Conservation (phyloP, 2,113 vertebrate species). For the Thalassoma bifasciatum region DNA sequence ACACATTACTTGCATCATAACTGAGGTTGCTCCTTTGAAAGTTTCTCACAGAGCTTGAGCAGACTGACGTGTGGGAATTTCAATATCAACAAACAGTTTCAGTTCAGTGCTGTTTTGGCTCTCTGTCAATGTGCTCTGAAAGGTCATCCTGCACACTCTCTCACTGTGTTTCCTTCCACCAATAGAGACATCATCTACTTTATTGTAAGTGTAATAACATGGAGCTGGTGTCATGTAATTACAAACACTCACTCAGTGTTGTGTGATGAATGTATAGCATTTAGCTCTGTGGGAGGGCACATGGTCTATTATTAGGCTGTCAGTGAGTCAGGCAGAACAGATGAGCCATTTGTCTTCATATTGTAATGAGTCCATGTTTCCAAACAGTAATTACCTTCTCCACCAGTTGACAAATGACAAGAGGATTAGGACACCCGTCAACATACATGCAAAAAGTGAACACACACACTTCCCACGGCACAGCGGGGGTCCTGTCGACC, state of each 20-base stretch:
- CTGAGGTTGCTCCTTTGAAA: too few relatives aligned
- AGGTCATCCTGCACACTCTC: neutral
- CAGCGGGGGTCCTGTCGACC: constrained; percentile 42
- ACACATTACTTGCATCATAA: too few relatives aligned
- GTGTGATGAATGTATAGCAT: constrained; percentile 69
- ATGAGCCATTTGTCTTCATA: constrained; percentile 75
- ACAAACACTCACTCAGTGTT: constrained; percentile 32
- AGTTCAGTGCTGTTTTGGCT: constrained; percentile 10
- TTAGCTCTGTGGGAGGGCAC: constrained; percentile 51
- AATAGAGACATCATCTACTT: constrained; percentile 50
- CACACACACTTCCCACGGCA: neutral
- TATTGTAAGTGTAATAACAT: constrained; percentile 50
- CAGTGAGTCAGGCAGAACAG: constrained; percentile 69
- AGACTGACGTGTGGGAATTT: neutral
- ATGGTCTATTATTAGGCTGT: constrained; percentile 74
- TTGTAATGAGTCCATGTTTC: constrained; percentile 75
- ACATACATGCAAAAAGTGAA: neutral
- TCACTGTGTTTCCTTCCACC: constrained; percentile 3
- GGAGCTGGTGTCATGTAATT: constrained; percentile 50
- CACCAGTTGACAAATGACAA: constrained; percentile 68
- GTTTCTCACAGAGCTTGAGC: too few relatives aligned
- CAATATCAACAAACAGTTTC: neutral
- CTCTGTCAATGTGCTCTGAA: constrained; percentile 24
- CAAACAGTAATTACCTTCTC: constrained; percentile 76
- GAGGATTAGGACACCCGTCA: constrained; percentile 11